Conservation (phyloP, 1,140 invertebrate genomes). For the Drosophila sucinea region DNA sequence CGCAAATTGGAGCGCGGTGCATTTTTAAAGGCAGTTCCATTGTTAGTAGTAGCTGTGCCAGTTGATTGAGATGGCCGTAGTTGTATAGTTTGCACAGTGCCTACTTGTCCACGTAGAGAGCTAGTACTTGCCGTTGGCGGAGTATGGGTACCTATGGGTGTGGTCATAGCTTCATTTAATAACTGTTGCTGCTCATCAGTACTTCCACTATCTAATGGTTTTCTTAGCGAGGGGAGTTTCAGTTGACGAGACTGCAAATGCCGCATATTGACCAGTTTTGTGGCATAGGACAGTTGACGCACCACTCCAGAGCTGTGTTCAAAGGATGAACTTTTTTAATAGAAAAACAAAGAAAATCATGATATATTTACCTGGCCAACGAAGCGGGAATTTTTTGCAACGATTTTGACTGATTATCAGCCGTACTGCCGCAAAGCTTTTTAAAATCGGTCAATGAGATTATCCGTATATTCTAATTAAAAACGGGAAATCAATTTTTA, state of each 20-base stretch:
- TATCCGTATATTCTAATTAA: conserved; percentile 72
- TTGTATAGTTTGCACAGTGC: conserved; percentile 69
- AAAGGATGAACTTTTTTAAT: not conserved
- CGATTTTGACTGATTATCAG: conserved; percentile 63
- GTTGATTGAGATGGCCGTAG: conserved; percentile 49
- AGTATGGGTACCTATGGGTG: conserved; percentile 18
- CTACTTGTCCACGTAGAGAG: conserved; percentile 58
- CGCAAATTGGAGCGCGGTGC: conserved; percentile 28
- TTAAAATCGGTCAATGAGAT: conserved; percentile 80
- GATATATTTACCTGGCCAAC: conserved; percentile 52
- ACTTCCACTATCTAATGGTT: conserved; percentile 14
- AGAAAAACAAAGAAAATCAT: not conserved
- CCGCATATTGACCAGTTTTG: conserved; percentile 69
- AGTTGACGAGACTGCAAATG: conserved; percentile 62
- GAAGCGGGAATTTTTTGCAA: conserved; percentile 73
- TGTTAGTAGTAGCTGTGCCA: conserved; percentile 35
- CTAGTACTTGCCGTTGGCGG: conserved; percentile 35
- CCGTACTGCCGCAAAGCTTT: conserved; percentile 61
- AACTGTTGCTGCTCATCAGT: conserved; percentile 50
- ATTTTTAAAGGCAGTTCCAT: conserved; percentile 45
- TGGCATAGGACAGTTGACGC: conserved; percentile 68
- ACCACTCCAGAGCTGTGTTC: conserved; percentile 58
- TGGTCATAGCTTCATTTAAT: conserved; percentile 23
- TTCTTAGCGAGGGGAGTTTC: conserved; percentile 48
- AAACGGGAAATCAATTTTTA: conserved; percentile 3